Evolutionary conservation across 2,797 vertebrate species (phyloP).

Genomic region (Carduelis carduelis): DNA sequence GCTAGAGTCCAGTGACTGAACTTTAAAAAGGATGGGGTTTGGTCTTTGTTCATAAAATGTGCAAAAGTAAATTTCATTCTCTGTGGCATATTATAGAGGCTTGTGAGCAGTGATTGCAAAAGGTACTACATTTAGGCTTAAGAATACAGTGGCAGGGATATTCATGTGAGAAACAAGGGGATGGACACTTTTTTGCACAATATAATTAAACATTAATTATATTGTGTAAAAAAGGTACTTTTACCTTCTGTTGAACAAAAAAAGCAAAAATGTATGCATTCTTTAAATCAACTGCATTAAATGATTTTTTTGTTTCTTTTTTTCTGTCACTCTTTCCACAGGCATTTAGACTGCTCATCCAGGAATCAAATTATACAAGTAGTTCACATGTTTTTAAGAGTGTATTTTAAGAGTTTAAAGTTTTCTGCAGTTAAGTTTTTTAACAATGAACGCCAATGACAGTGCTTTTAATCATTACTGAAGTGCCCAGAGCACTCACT

Average conservation of each 20-base stretch:
- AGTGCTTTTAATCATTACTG: neutral
- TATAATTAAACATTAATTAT: neutral
- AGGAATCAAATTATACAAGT: neutral
- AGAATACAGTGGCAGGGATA: neutral
- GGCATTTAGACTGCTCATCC: neutral
- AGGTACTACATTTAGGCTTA: neutral
- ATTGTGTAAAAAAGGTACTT: neutral
- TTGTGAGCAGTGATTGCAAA: neutral
- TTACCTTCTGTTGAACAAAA: neutral
- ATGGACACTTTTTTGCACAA: neutral
- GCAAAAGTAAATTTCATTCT: neutral
- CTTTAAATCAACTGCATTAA: neutral
- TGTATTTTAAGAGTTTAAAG: neutral
- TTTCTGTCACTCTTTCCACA: neutral
- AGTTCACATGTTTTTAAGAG: neutral
- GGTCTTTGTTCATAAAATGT: neutral
- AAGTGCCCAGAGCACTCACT: neutral
- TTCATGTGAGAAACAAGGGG: neutral
- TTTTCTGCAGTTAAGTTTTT: neutral
- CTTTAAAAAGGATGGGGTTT: neutral
- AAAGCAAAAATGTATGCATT: neutral
- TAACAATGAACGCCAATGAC: neutral
- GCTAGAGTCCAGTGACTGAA: neutral
- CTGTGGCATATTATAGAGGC: neutral
- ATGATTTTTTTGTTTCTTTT: neutral